phyloP scores from a whole-genome alignment of 2,888 invertebrate species.

The Heliconius ismenius region DNA sequence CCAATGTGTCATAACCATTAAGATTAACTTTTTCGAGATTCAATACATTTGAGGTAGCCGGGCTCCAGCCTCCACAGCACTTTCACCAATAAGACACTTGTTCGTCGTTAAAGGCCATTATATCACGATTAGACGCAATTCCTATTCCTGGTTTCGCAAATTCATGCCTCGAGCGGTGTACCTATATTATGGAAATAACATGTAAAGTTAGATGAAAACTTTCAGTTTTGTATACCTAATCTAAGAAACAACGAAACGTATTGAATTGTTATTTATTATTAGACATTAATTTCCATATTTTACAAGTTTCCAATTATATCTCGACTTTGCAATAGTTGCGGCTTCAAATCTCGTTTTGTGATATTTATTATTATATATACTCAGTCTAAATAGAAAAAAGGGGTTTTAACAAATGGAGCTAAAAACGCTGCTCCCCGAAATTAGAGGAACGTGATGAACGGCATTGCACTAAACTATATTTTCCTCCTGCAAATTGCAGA shows the following conservation, averaged over 20 bases:
- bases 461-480: background rate
- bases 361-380: background rate
- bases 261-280: background rate
- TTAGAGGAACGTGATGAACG: background rate
- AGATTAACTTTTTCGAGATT: conserved; percentile 37
- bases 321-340: background rate
- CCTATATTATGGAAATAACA: conserved; percentile 24
- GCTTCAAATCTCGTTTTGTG: background rate
- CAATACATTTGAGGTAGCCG: conserved; percentile 41
- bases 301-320: background rate
- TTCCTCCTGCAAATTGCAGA: background rate
- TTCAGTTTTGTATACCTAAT: background rate
- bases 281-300: background rate
- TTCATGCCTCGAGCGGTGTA: conserved; percentile 42
- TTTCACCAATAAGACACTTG: conserved; percentile 63
- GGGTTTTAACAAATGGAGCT: background rate
- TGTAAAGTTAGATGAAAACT: conserved; percentile 17
- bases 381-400: background rate
- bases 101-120: conserved; percentile 60
- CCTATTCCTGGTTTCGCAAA: conserved; percentile 59
- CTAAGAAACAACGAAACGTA: background rate
- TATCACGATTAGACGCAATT: conserved; percentile 56
- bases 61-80: conserved; percentile 47
- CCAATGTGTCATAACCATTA: conserved; percentile 44
- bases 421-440: background rate